Evolutionary conservation across 2,113 vertebrate species (phyloP).

Genomic region (Lagopus leucura): DNA sequence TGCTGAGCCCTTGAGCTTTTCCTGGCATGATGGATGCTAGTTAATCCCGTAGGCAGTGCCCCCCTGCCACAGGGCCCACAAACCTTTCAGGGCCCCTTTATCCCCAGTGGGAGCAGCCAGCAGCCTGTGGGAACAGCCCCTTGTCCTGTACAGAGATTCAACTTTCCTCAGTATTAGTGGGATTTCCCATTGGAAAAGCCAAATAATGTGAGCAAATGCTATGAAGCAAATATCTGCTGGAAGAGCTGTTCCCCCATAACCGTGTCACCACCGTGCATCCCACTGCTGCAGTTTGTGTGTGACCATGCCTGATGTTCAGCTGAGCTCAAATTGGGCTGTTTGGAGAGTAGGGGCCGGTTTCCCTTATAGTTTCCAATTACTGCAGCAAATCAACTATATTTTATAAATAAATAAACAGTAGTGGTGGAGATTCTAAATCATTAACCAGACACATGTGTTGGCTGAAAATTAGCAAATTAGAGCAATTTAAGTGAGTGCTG

Average conservation of each 20-base stretch:
- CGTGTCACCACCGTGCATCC: background rate
- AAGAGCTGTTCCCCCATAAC: accelerated
- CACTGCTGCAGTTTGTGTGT: accelerated
- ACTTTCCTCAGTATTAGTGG: background rate
- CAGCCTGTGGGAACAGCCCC: background rate
- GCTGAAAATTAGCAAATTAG: constrained; percentile 27
- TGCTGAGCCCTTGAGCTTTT: background rate
- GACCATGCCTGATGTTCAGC: background rate
- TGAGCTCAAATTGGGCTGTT: background rate
- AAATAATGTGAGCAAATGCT: background rate
- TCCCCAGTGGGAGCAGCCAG: background rate
- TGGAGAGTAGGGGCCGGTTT: background rate
- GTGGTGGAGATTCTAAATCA: constrained; percentile 11
- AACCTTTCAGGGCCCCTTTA: background rate
- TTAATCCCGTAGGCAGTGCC: background rate
- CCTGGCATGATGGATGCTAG: background rate
- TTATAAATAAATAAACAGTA: constrained; percentile 27
- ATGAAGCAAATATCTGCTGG: background rate
- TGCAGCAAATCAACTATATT: background rate
- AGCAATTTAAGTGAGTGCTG: background rate
- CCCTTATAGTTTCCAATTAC: background rate
- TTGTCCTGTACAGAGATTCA: background rate
- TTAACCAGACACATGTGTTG: constrained; percentile 1
- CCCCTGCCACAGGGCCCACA: background rate
- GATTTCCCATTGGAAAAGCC: background rate